Base-by-base conservation (phyloP, 1,140 invertebrate species). In the Hestina assimilis region DNA sequence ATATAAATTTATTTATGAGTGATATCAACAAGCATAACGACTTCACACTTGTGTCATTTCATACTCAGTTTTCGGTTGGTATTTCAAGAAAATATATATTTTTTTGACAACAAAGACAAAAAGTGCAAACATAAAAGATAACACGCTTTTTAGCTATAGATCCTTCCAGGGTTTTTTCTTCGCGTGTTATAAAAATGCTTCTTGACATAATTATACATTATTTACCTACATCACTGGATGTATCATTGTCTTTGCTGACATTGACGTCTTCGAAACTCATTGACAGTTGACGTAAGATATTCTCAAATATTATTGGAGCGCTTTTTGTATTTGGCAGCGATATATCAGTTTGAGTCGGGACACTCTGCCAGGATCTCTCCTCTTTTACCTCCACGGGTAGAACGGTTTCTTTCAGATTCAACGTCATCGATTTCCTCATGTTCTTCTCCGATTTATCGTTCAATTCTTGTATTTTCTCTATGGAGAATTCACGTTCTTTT, bases 271-370 rank as follows among this genome's bases (percentile, higher is more conserved):
- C 53, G 0, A 76, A 79, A 23, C 68, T 82, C 33, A 73, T 81
- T 2, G 83, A 86, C 21, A 88, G 52, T 38, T 88, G 85, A 4
- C 79, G 38, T 0, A 88, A 60, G 60, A 88, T 88, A 19, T 79
- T 86, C 53, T 88, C 85, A 56, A 88, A 88, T 4, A 88, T 88
- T 62, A 67, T 80, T 19, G 85, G 85, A 58, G 85, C 85, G 46
- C 79, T 85, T 66, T 80, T 83, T 0, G 85, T 88, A 42, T 88
- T 88, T 5, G 83, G 83, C 24, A 87, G 21, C 6, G 84, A 86
- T 20, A 87, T 86, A 46, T 86, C 84, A 3, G 84, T 88, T 48
- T 88, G 83, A 1, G 84, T 88, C 0, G 75, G 79, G 0, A 75
- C 78, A 1, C 69, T 82, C 46, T 83, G 76, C 58, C 71, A 60